Percentiles rank a stretch among this genome's conserved stretches.
phyloP scores from a whole-genome alignment of 1,140 invertebrate genomes.

The Danaus melanippus region DNA sequence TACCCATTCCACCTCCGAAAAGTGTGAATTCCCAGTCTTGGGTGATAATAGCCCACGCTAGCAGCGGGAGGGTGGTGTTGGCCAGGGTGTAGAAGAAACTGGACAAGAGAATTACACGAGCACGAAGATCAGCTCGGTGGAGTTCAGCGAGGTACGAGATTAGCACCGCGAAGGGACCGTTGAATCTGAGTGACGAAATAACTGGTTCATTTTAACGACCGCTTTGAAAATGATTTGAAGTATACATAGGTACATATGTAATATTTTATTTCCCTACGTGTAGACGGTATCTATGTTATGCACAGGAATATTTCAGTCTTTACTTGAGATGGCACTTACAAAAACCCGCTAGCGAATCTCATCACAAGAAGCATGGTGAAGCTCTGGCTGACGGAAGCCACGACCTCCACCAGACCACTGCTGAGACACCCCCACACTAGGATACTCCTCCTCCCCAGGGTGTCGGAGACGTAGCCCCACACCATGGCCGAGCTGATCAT shows the following conservation, averaged over 20 bases:
- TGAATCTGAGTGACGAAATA: conserved; percentile 70
- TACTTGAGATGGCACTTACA: conserved; percentile 73
- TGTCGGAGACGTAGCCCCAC: conserved; percentile 88
- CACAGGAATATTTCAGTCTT: too few species aligned
- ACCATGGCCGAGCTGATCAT: conserved; percentile 87
- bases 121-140: conserved; percentile 75
- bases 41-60: conserved; percentile 73
- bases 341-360: conserved; percentile 83
- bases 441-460: conserved; percentile 79
- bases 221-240: too few species aligned
- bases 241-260: too few species aligned
- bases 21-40: conserved; percentile 54
- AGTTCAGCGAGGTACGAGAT: conserved; percentile 81
- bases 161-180: conserved; percentile 81
- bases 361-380: conserved; percentile 80
- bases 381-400: conserved; percentile 79
- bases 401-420: conserved; percentile 78
- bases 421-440: conserved; percentile 81
- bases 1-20: conserved; percentile 52
- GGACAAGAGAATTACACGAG: conserved; percentile 75
- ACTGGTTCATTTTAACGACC: too few species aligned
- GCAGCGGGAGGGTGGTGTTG: conserved; percentile 69
- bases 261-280: too few species aligned
- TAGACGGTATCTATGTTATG: too few species aligned
- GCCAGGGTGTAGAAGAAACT: conserved; percentile 76